Percentiles rank a stretch among this genome's conserved stretches.
phyloP scores from a whole-genome alignment of 1,140 invertebrate genomes.

The Chionoecetes opilio region DNA sequence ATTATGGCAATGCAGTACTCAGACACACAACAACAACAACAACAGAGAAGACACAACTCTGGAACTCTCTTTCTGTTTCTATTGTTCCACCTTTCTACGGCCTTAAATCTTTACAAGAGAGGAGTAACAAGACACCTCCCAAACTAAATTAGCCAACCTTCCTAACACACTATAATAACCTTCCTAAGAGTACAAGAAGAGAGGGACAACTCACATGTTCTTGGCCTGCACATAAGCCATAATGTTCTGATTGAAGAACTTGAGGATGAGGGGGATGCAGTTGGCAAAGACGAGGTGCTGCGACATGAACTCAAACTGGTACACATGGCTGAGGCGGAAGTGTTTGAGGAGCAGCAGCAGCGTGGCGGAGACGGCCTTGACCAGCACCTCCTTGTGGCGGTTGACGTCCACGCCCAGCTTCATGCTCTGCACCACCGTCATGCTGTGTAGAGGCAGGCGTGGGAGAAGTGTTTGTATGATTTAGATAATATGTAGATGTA shows the following conservation, averaged over 20 bases:
- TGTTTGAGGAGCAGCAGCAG: slow-evolving; percentile 97
- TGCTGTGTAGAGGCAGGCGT: slow-evolving; percentile 84
- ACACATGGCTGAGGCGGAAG: slow-evolving; percentile 99
- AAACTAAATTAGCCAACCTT: too few species aligned
- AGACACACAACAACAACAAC: too few species aligned
- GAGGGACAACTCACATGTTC: slow-evolving; percentile 89
- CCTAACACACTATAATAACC: too few species aligned
- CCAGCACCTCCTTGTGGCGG: slow-evolving; percentile 99
- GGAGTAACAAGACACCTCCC: too few species aligned
- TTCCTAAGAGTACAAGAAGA: too few species aligned
- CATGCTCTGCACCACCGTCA: slow-evolving; percentile 98
- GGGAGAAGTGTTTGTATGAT: too few species aligned
- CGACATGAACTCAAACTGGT: slow-evolving; percentile 99
- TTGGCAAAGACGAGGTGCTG: slow-evolving; percentile 99
- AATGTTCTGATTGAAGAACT: slow-evolving; percentile 99
- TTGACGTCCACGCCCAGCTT: slow-evolving; percentile 98
- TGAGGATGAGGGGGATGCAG: slow-evolving; percentile 98
- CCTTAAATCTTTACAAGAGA: too few species aligned
- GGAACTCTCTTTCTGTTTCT: too few species aligned
- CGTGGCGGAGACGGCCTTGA: slow-evolving; percentile 98
- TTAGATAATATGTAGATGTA: too few species aligned
- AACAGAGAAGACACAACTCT: too few species aligned
- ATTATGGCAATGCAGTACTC: too few species aligned
- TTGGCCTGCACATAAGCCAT: slow-evolving; percentile 97
- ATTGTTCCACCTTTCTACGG: too few species aligned